A percentile compares a stretch with the other conserved stretches of the same genome.
These are phyloP conservation scores for Corticium candelabrum DNA, from an alignment of 37 sponge, comb jelly and placozoan species.

Conservation along the genomic window DNA sequence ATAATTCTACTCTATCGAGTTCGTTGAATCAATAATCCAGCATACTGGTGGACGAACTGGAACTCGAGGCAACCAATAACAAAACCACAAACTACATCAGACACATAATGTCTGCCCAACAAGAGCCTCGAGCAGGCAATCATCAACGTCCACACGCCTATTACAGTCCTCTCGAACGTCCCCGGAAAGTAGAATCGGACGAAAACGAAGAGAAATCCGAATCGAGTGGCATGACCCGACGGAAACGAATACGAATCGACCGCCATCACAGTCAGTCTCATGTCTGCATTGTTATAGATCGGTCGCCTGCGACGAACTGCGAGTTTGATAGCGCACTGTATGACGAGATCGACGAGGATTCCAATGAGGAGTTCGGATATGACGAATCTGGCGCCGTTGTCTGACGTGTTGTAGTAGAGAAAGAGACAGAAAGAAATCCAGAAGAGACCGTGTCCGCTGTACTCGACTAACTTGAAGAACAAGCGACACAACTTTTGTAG, in stretches of 20 bases:
- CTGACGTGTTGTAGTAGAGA: background rate
- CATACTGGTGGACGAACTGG: background rate
- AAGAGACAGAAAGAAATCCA: background rate
- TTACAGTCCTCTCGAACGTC: background rate
- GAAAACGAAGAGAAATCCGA: constrained; percentile 51
- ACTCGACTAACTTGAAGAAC: background rate
- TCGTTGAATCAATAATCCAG: background rate
- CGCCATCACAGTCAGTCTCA: constrained; percentile 43
- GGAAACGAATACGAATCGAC: constrained; percentile 83
- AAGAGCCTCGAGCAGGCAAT: constrained; percentile 56
- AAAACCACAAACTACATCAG: constrained; percentile 58
- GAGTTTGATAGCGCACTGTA: constrained; percentile 63
- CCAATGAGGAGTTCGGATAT: constrained; percentile 18
- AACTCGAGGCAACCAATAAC: constrained; percentile 28
- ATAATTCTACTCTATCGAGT: background rate
- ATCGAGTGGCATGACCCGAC: constrained; percentile 82
- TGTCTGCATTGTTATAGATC: constrained; percentile 35
- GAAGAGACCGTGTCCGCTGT: background rate
- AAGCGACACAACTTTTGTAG: too few relatives aligned
- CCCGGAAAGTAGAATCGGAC: constrained; percentile 48
- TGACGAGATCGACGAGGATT: constrained; percentile 45
- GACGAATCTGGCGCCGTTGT: background rate
- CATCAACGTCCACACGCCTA: constrained; percentile 47
- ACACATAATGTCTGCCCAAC: constrained; percentile 61
- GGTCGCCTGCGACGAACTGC: constrained; percentile 67